phyloP scores from a whole-genome alignment of 1,140 invertebrate genomes.

The Meteorus sp. region DNA sequence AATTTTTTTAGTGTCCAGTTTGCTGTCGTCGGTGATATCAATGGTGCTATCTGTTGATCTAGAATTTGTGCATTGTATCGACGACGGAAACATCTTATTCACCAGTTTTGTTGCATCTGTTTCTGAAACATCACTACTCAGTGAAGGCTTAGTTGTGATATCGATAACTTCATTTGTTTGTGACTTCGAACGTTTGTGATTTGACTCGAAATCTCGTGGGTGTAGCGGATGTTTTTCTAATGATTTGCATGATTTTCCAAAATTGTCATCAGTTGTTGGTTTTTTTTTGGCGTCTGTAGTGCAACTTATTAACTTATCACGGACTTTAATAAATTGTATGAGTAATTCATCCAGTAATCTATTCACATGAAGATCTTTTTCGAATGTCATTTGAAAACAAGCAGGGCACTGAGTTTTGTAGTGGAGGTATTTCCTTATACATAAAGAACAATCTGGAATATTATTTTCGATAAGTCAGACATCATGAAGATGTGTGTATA shows the following conservation, averaged over 20 bases:
- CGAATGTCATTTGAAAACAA: conserved; percentile 59
- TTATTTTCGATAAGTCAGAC: not conserved
- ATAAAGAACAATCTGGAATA: conserved; percentile 61
- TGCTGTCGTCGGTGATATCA: not conserved
- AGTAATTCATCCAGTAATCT: conserved; percentile 57
- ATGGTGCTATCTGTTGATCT: too few species aligned
- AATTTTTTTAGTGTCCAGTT: conserved; percentile 33
- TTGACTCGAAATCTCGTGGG: too few species aligned
- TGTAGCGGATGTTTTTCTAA: conserved; percentile 43
- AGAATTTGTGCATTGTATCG: too few species aligned
- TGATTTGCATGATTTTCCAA: conserved; percentile 36
- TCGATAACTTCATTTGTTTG: too few species aligned
- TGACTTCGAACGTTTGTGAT: too few species aligned
- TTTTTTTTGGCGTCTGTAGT: conserved; percentile 17
- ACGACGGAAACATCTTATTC: too few species aligned
- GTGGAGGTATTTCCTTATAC: conserved; percentile 61
- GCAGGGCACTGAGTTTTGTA: conserved; percentile 61
- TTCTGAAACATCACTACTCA: too few species aligned
- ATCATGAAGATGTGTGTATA: conserved; percentile 18
- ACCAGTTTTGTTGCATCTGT: too few species aligned
- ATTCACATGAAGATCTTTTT: conserved; percentile 60
- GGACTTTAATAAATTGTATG: conserved; percentile 43
- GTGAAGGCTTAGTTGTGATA: too few species aligned
- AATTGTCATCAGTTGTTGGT: not conserved
- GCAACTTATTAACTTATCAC: conserved; percentile 44